Conservation (phyloP, 2,113 vertebrate species). For the Vimba vimba region DNA sequence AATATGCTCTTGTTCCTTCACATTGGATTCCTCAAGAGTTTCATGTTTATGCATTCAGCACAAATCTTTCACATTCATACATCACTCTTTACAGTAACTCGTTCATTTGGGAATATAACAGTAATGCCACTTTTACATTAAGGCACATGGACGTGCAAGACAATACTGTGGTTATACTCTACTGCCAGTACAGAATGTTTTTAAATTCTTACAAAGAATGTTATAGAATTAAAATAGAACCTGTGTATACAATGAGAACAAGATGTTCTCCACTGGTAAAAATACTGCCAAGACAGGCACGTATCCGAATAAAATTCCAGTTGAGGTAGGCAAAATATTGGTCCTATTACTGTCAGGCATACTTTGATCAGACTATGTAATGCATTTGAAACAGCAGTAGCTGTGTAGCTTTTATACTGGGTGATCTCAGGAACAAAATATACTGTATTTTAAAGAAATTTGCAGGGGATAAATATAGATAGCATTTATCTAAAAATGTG, state of each 20-base stretch:
- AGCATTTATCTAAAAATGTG: conserved; percentile 18
- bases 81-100: conserved; percentile 7
- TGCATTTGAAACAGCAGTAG: neutral
- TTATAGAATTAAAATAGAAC: neutral
- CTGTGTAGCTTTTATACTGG: neutral
- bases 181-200: neutral
- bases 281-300: neutral
- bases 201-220: neutral
- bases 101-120: conserved; percentile 19
- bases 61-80: conserved; percentile 11
- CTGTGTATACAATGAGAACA: neutral
- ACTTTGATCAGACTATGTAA: neutral
- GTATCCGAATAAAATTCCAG: neutral
- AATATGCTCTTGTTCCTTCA: conserved; percentile 42
- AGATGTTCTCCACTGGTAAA: neutral
- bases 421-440: neutral
- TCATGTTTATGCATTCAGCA: conserved; percentile 29
- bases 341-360: neutral
- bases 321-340: conserved; percentile 20
- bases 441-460: neutral
- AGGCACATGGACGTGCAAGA: neutral
- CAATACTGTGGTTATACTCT: neutral
- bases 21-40: conserved; percentile 20
- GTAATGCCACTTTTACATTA: neutral
- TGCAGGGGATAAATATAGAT: conserved; percentile 18